Evolutionary conservation across 2,888 invertebrate species (phyloP).

Genomic region (Amblyteles armatorius): DNA sequence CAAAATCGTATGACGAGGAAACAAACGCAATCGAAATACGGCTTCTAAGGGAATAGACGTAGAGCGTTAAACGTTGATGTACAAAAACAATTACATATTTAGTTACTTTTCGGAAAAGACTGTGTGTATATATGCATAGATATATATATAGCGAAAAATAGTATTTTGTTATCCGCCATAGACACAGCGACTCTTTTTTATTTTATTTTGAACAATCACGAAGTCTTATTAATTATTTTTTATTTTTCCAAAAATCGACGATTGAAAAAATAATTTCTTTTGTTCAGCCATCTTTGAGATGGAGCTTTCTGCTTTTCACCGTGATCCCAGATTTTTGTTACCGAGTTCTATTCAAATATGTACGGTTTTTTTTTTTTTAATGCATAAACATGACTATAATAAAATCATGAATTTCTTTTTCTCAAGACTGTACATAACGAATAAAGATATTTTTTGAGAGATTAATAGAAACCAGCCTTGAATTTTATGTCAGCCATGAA

Average conservation of each 20-base stretch:
- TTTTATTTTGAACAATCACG: not conserved
- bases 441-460: conserved; percentile 48
- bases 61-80: not conserved
- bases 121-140: not conserved
- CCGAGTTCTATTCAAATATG: not conserved
- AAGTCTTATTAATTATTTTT: not conserved
- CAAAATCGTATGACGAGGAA: conserved; percentile 93
- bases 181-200: not conserved
- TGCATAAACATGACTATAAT: not conserved
- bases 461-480: not conserved
- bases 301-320: not conserved
- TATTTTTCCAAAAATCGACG: not conserved
- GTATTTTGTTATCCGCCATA: not conserved
- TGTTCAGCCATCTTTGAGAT: not conserved
- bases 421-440: conserved; percentile 57
- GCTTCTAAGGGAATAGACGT: conserved; percentile 88
- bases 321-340: not conserved
- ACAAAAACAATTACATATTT: not conserved
- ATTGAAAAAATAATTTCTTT: not conserved
- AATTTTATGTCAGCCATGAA: not conserved
- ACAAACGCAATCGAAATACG: conserved; percentile 98
- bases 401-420: not conserved
- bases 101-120: conserved; percentile 1
- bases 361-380: not conserved
- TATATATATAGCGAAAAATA: not conserved